A percentile compares a stretch with the other conserved stretches of the same genome.
phyloP scores from a whole-genome alignment of 1,140 invertebrate genomes.

The Papilio helenus region DNA sequence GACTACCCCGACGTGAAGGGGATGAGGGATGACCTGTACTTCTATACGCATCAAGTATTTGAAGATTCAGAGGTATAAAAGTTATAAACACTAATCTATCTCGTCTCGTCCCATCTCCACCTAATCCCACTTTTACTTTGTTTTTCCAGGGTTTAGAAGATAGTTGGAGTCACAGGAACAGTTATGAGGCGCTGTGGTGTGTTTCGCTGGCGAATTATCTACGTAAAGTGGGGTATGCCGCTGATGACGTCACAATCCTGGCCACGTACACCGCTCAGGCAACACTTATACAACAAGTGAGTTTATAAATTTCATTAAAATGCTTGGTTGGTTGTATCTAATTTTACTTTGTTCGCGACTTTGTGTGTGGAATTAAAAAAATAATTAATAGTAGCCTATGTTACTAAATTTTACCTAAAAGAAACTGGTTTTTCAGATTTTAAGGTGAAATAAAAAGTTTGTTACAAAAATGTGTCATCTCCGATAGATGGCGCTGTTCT shows the following conservation, averaged over 20 bases:
- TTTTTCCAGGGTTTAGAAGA: slow-evolving; percentile 80
- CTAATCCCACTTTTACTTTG: too few relatives aligned
- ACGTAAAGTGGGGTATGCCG: slow-evolving; percentile 82
- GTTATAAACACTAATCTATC: too few relatives aligned
- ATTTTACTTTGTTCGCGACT: too few relatives aligned
- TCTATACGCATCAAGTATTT: slow-evolving; percentile 83
- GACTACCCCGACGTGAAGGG: slow-evolving; percentile 82
- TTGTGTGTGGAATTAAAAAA: too few relatives aligned
- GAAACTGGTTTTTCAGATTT: not conserved
- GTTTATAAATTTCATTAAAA: too few relatives aligned
- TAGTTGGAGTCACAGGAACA: slow-evolving; percentile 84
- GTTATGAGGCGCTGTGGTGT: slow-evolving; percentile 85
- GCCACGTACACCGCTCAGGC: slow-evolving; percentile 87
- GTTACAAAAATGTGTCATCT: not conserved
- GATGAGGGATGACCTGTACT: slow-evolving; percentile 84
- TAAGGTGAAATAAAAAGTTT: not conserved
- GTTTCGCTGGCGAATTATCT: slow-evolving; percentile 84
- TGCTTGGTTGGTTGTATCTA: too few relatives aligned
- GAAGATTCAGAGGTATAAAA: slow-evolving; percentile 78
- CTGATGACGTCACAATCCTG: slow-evolving; percentile 86
- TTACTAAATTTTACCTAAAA: too few relatives aligned
- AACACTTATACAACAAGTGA: slow-evolving; percentile 61
- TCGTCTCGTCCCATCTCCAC: too few relatives aligned
- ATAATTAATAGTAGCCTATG: too few relatives aligned
- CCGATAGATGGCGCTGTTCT: not conserved